Conservation (phyloP, 2,888 invertebrate species). For the Alentia gelatinosa region DNA sequence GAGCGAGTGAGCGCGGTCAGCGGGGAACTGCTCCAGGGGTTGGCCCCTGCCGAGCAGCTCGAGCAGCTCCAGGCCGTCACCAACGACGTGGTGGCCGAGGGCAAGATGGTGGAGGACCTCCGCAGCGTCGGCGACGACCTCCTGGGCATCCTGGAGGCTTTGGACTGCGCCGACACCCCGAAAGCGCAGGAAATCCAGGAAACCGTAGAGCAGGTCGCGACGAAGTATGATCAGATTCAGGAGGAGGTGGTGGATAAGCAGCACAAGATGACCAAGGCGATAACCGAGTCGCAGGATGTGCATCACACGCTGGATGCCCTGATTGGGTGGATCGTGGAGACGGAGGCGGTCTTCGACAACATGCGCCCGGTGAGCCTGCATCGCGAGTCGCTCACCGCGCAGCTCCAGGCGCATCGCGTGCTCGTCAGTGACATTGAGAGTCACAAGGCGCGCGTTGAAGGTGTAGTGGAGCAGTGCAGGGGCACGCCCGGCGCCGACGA, state of each 20-base stretch:
- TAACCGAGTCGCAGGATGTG: constrained; percentile 76
- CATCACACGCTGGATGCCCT: constrained; percentile 74
- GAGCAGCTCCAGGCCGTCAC: constrained; percentile 69
- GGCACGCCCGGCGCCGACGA: constrained; percentile 68
- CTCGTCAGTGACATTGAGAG: constrained; percentile 74
- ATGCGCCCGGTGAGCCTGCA: constrained; percentile 89
- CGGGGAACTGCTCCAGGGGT: constrained; percentile 51
- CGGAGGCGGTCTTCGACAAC: constrained; percentile 70
- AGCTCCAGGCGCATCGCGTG: constrained; percentile 91
- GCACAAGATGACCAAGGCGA: constrained; percentile 71
- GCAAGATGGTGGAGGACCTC: constrained; percentile 71
- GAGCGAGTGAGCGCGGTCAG: constrained; percentile 15
- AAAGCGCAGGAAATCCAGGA: constrained; percentile 82
- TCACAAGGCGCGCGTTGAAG: constrained; percentile 72
- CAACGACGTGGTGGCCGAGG: constrained; percentile 75
- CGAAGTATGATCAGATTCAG: constrained; percentile 70
- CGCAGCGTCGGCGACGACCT: constrained; percentile 59
- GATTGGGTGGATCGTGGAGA: constrained; percentile 71
- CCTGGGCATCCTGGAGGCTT: constrained; percentile 60
- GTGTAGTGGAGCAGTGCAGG: constrained; percentile 67
- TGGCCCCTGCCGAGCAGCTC: constrained; percentile 52
- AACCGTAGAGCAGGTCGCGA: constrained; percentile 66
- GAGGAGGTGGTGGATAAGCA: constrained; percentile 62
- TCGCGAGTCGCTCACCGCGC: constrained; percentile 91
- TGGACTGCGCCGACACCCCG: constrained; percentile 61